Evolutionary conservation across 2,113 vertebrate species (phyloP), one percentile per base, ranked within the genome.

Genomic region (Peromyscus leucopus): DNA sequence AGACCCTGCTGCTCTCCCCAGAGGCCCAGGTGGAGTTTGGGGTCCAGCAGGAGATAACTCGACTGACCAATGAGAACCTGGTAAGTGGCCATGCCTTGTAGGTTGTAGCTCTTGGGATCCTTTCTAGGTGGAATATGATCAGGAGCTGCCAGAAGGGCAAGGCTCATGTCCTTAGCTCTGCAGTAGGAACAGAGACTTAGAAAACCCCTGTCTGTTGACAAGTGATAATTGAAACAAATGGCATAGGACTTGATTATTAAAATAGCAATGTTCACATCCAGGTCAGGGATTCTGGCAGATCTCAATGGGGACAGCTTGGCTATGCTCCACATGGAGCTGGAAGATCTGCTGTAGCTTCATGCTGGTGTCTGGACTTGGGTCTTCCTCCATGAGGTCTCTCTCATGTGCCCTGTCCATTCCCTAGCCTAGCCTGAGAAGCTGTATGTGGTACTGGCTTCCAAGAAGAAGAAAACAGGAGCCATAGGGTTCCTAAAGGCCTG

Each of bases 11-110:
- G 5, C 98, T 99, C 10, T 98, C 99, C 0, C 99, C 99, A 0
- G 99, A 99, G 94, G 99, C 98, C 10, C 98, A 99, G 96, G 99
- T 99, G 98, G 99, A 99, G 90, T 99, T 99, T n/a, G 99, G 99
- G 2, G 31, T 99, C 89, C 99, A 99, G 97, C 99, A 99, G 96
- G 99, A 99, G 98, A 99, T 99, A 93, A 99, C 99, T 0, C 98
- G 99, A 11, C 99, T 99, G 94, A 99, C 99, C 96, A 99, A 99
- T 21, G 99, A 99, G 97, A 99, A 99, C 97, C 99, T 99, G 99
- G 99, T 99, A 98, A 98, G 98, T 48, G 2, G 2, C 33, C 17
- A 0, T 5, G 22, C 51, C 61, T 46, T 0, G 0, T 1, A 0
- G 67, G 5, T 31, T 79, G n/a, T 39, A 17, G 67, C 51, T 72